Base-by-base conservation (phyloP, 2,888 invertebrate genomes). In the Galeopsomyia nigrocyanea region DNA sequence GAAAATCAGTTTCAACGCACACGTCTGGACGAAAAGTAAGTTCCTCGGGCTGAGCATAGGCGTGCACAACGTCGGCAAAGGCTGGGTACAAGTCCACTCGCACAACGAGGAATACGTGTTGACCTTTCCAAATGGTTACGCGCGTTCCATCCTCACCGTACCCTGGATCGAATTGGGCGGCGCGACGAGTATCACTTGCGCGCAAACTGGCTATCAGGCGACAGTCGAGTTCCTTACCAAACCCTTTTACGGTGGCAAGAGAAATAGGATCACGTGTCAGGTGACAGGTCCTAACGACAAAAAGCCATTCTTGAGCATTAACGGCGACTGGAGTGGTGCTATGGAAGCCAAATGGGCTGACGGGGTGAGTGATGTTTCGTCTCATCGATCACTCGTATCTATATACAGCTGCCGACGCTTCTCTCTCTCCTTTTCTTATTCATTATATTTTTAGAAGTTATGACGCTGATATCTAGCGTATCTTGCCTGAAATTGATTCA, bases 91-190 rank as follows among this genome's bases (percentile, higher is more conserved):
- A 3, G 89, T 99, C 9, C 88, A 96, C 70, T 95, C 98, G 80
- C 90, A 93, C 76, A 95, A 95, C 69, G 99, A 99, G 85, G 96
- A 98, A 82, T 99, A 99, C 86, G 91, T 95, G 71, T 90, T 98
- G 63, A 97, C 97, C 60, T 99, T 99, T 88, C 99, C 99, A 14
- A 98, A 96, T 87, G 99, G 98, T 76, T 99, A 99, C 87, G 99
- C 98, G 84, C 94, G 98, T 86, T 98, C 98, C 63, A 99, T 99
- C 82, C 88, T 99, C 82, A 97, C 98, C 51, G 95, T 98, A 68
- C 99, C 99, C 1, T 99, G 99, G 99, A 95, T 99, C 82, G 99
- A 99, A 87, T 88, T 99, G 22, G 99, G 99, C 68, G 99, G 99
- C 16, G 92, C 94, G 1, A 95, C 97, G 0, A 92, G 91, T 68